phyloP scores from a whole-genome alignment of 2,113 vertebrate species.

The Tiliqua scincoides region DNA sequence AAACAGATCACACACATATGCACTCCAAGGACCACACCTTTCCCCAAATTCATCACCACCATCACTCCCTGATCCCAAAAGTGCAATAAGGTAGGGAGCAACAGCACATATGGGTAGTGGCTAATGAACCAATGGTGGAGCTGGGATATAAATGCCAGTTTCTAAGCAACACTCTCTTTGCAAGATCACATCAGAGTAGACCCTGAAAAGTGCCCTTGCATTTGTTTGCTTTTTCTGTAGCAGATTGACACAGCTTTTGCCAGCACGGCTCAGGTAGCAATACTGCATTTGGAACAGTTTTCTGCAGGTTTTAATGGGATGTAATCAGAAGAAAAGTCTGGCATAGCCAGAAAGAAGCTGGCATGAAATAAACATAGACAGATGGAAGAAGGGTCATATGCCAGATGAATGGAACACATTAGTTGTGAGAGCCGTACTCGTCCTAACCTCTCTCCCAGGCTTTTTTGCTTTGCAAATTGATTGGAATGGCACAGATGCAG shows the following conservation, averaged over 20 bases:
- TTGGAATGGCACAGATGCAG: not conserved
- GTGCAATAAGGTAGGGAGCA: too few species aligned
- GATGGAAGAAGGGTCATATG: not conserved
- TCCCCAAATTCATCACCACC: too few species aligned
- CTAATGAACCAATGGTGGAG: too few species aligned
- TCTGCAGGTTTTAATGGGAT: not conserved
- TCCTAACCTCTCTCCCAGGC: not conserved
- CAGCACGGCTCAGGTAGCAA: not conserved
- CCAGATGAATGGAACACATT: slow-evolving; percentile 11
- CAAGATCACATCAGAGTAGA: not conserved
- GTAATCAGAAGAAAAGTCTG: slow-evolving; percentile 1
- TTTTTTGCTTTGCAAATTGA: not conserved
- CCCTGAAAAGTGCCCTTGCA: not conserved
- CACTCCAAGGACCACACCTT: too few species aligned
- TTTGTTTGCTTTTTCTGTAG: slow-evolving; percentile 1
- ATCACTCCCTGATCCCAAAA: too few species aligned
- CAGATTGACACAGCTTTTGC: not conserved
- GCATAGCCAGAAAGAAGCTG: not conserved
- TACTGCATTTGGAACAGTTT: not conserved
- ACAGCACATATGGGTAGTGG: too few species aligned
- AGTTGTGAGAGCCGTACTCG: not conserved
- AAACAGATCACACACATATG: too few species aligned
- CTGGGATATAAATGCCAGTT: too few species aligned
- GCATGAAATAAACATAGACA: not conserved
- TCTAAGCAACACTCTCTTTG: not conserved